These are phyloP conservation scores for Sisyra terminalis DNA, from an alignment of 2,888 invertebrate genomes.

Conservation along the genomic window DNA sequence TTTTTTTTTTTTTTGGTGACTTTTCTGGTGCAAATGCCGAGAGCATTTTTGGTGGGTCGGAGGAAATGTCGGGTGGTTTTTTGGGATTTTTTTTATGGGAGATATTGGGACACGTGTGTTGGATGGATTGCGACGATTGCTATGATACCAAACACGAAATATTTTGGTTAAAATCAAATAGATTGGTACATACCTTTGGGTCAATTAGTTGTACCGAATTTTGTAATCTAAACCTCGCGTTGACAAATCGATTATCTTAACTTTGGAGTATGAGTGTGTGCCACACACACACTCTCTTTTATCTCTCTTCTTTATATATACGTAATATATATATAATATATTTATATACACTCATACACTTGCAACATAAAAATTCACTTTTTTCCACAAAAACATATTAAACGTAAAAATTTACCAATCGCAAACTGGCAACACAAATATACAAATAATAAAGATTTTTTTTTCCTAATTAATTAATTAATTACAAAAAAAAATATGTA, in stretches of 20 bases:
- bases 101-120: conserved; percentile 10
- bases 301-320: conserved; percentile 6
- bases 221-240: conserved; percentile 33
- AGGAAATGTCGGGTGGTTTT: too few relatives aligned
- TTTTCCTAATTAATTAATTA: too few relatives aligned
- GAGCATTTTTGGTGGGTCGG: too few relatives aligned
- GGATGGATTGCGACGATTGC: conserved; percentile 16
- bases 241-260: conserved; percentile 37
- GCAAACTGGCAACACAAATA: too few relatives aligned
- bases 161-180: conserved; percentile 17
- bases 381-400: conserved; percentile 4
- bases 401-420: neutral
- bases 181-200: conserved; percentile 28
- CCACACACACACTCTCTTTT: conserved; percentile 17
- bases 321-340: conserved; percentile 8
- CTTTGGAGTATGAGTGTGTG: conserved; percentile 13
- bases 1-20: too few relatives aligned
- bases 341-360: conserved; percentile 8
- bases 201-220: conserved; percentile 33
- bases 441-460: too few relatives aligned
- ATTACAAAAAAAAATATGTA: too few relatives aligned
- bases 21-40: too few relatives aligned
- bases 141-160: conserved; percentile 26
- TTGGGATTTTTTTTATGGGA: neutral
- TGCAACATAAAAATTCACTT: conserved; percentile 7